A percentile compares a stretch with the other conserved stretches of the same genome.
Evolutionary conservation across 2,888 invertebrate species (phyloP).

Genomic region (Nymphalis urticae): DNA sequence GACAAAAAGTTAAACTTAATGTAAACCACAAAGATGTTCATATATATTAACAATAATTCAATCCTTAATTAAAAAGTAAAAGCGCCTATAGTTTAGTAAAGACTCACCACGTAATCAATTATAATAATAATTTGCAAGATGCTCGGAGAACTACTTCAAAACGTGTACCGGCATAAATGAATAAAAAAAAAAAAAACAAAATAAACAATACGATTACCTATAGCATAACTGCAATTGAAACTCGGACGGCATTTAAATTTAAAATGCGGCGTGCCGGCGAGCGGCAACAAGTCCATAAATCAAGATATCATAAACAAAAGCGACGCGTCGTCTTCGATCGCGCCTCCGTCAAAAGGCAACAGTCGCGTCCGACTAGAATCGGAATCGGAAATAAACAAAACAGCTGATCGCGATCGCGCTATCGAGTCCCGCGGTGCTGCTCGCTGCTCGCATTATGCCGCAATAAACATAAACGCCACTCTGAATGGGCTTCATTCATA

Average conservation of each 20-base stretch:
- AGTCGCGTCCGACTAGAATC: slow-evolving; percentile 8
- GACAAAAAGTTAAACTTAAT: too few species aligned
- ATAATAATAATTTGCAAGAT: background rate
- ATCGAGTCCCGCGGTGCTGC: slow-evolving; percentile 20
- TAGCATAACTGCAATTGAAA: slow-evolving; percentile 18
- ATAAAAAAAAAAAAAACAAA: background rate
- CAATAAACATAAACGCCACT: slow-evolving; percentile 60
- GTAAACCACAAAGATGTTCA: too few species aligned
- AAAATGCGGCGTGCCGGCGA: slow-evolving; percentile 22
- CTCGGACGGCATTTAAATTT: slow-evolving; percentile 23
- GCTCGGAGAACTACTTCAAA: background rate
- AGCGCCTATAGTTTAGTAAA: too few species aligned
- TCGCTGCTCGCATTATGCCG: slow-evolving; percentile 45
- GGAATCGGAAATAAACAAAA: slow-evolving; percentile 33
- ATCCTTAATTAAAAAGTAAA: too few species aligned
- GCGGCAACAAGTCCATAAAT: slow-evolving; percentile 32
- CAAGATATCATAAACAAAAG: slow-evolving; percentile 27
- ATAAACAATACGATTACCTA: slow-evolving; percentile 13
- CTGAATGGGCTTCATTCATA: slow-evolving; percentile 61
- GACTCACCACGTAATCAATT: too few species aligned
- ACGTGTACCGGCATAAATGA: background rate
- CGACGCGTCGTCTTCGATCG: slow-evolving; percentile 14
- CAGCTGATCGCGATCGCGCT: slow-evolving; percentile 35
- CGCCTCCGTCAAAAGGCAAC: slow-evolving; percentile 5
- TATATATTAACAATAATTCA: too few species aligned